Conservation (phyloP, 2,113 vertebrate species). For the Syrmaticus mikado region DNA sequence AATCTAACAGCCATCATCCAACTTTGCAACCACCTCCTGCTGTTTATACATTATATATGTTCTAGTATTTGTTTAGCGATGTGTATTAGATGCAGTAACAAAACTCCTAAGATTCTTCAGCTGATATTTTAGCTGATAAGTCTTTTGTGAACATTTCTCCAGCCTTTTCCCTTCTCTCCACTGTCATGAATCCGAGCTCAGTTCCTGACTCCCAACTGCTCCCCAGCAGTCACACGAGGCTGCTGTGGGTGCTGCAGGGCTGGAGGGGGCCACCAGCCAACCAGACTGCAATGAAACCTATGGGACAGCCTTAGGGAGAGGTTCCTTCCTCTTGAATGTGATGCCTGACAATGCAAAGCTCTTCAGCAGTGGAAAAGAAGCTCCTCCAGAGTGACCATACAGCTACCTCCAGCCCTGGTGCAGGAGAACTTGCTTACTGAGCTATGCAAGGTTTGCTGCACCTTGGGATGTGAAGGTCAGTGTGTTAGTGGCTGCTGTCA, state of each 20-base stretch:
- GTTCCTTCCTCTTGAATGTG: background rate
- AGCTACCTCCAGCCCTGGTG: accelerated
- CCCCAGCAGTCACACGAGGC: background rate
- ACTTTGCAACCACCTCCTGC: background rate
- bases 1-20: background rate
- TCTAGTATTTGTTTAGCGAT: background rate
- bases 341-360: background rate
- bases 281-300: background rate
- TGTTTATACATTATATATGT: background rate
- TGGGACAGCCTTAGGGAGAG: background rate
- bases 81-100: background rate
- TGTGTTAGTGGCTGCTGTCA: background rate
- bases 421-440: accelerated
- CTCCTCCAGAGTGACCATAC: accelerated
- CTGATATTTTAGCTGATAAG: background rate
- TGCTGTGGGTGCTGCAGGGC: background rate
- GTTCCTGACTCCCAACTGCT: background rate
- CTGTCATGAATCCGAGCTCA: background rate
- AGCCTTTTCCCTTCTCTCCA: background rate
- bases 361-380: background rate
- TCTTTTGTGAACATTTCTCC: background rate
- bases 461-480: accelerated
- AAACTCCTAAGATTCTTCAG: background rate
- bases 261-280: background rate
- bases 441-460: accelerated